A percentile compares a stretch with the other conserved stretches of the same genome.
phyloP scores from a whole-genome alignment of 2,113 vertebrate species.

The Apodemus speciosus region DNA sequence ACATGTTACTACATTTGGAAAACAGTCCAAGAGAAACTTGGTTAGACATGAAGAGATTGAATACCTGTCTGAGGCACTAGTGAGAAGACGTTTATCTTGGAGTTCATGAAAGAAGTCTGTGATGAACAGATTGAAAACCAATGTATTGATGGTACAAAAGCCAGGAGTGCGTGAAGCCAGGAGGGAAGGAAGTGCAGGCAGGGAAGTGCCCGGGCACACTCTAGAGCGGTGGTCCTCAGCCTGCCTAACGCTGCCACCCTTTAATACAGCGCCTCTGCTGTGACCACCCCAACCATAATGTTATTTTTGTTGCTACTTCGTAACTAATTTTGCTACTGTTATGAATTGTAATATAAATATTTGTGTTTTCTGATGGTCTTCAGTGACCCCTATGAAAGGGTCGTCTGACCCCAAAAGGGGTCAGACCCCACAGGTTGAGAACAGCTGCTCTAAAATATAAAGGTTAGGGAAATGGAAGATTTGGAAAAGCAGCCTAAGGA shows the following conservation, averaged over 20 bases:
- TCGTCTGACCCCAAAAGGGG: background rate
- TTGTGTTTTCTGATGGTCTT: background rate
- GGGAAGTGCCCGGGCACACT: background rate
- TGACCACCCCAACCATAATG: background rate
- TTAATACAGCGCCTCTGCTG: background rate
- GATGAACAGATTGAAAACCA: background rate
- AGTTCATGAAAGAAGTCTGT: background rate
- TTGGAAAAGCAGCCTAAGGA: background rate
- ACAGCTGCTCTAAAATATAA: background rate
- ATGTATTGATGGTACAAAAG: background rate
- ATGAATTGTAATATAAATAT: background rate
- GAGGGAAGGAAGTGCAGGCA: background rate
- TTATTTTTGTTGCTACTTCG: background rate
- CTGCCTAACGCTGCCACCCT: too few species aligned
- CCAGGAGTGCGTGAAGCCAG: background rate
- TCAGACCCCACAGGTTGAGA: background rate
- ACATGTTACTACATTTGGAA: background rate
- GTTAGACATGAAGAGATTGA: conserved; percentile 8
- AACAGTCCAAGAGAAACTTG: background rate
- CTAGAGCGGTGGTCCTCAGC: background rate
- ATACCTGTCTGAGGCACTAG: background rate
- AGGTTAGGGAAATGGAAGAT: background rate
- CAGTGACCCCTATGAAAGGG: background rate
- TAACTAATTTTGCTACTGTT: background rate
- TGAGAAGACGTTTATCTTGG: background rate